These are phyloP conservation scores for Tethea ocularis DNA, from an alignment of 2,888 invertebrate genomes.

Conservation along the genomic window DNA sequence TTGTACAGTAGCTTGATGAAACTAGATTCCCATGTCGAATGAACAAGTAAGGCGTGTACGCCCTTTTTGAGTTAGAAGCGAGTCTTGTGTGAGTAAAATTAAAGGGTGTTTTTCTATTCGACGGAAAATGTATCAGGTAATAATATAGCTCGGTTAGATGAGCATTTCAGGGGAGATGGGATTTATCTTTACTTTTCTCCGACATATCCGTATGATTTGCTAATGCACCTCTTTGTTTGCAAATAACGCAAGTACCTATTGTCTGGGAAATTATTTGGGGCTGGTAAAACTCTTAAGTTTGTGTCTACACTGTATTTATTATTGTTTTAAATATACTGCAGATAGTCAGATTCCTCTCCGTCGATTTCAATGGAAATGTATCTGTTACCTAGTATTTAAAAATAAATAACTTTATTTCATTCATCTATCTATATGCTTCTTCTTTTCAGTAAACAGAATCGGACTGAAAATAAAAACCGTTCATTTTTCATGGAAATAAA, in stretches of 20 bases:
- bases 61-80: background rate
- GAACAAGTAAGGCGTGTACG: background rate
- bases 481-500: background rate
- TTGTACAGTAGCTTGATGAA: fast-evolving
- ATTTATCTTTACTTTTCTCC: constrained; percentile 51
- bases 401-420: background rate
- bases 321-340: background rate
- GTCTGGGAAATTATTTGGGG: constrained; percentile 9
- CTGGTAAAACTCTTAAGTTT: background rate
- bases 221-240: constrained; percentile 45
- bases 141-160: constrained; percentile 63
- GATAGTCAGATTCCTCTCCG: background rate
- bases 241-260: constrained; percentile 41
- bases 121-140: constrained; percentile 69
- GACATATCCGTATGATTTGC: constrained; percentile 47
- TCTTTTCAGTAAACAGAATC: no score
- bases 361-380: no score
- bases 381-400: no score
- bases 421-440: no score
- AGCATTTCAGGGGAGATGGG: constrained; percentile 56
- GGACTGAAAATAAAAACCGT: background rate
- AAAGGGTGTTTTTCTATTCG: constrained; percentile 67
- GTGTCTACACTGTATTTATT: background rate
- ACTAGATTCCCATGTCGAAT: constrained; percentile 16
- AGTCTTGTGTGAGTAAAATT: constrained; percentile 59